Evolutionary conservation across 2,888 invertebrate species (phyloP), one percentile per base, ranked within the genome.

Genomic region (Dryomyza anilis): DNA sequence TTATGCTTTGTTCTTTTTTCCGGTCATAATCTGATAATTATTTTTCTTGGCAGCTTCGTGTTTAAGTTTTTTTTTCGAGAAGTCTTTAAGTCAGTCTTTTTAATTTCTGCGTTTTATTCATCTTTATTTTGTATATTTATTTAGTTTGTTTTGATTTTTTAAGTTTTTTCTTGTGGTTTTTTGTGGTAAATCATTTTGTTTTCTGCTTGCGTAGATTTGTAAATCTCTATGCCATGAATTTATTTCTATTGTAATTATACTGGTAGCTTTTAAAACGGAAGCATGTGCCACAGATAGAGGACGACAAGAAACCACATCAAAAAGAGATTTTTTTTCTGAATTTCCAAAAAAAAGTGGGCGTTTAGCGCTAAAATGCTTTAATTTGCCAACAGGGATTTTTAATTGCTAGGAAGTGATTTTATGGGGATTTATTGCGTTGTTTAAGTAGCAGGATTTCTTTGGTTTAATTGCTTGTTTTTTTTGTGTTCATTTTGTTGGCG

Each of bases 241-340:
- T 72, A 71, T 70, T 70, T 70, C 70, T 64, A 67, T 72, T 69
- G 67, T 71, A 72, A 71, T 71, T 71, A 72, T 71, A 70, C 55
- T 59, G 58, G 52, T 61, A 67, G 46, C 52, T 61, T 61, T 27
- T 4, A n/a, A 29, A 27, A 27, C 50, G 25, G 25, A 25, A 39
- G 52, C 8, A 2, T 29, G 25, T 6, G 12, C 12, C 8, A 1
- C 27, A 12, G 16, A 14, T 25, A 27, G 23, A 7, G n/a, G 39
- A 56, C 10, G 8, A 43, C 39, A 25, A 43, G 21, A 14, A 16
- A 55, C 19, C 33, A 23, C 19, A 21, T 33, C n/a, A 33, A 14
- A 43, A 58, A 45, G n/a, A 56, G 23, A 14, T 39, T 3, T 12
- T 2, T 16, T 14, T 56, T 33, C 14, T 10, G 33, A 8, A 4